Conservation (phyloP, 2,888 invertebrate genomes). For the Slavum lentiscoides region DNA sequence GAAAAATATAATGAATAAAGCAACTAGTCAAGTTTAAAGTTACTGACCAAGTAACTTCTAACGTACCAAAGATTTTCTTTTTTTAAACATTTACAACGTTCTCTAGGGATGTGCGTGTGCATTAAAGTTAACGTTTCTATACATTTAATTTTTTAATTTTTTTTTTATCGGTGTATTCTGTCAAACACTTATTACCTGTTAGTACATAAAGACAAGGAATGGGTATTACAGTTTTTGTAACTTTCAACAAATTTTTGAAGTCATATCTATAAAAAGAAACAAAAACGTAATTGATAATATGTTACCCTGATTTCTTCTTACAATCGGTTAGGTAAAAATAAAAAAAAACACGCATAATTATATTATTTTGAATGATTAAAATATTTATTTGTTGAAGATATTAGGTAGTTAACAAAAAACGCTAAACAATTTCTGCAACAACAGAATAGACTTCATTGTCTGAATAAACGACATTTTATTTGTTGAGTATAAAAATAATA, state of each 20-base stretch:
- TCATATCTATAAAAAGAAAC: not conserved
- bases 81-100: no score
- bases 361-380: constrained; percentile 23
- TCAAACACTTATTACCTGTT: not conserved
- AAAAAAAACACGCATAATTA: not conserved
- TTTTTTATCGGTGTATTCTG: not conserved
- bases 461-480: constrained; percentile 43
- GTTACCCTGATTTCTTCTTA: not conserved
- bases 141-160: not conserved
- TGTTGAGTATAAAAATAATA: constrained; percentile 39
- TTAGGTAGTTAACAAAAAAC: constrained; percentile 43
- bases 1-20: no score
- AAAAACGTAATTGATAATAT: not conserved
- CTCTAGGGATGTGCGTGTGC: no score
- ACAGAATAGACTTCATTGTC: constrained; percentile 29
- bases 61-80: no score
- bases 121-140: not conserved
- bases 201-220: not conserved
- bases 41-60: no score
- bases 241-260: not conserved
- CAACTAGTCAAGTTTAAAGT: no score
- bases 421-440: constrained; percentile 39
- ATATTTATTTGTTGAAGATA: constrained; percentile 30
- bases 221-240: not conserved
- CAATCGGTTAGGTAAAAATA: constrained; percentile 3